A percentile compares a stretch with the other conserved stretches of the same genome.
phyloP scores from a whole-genome alignment of 2,113 vertebrate species.

The Cryptomyrus ogoouensis region DNA sequence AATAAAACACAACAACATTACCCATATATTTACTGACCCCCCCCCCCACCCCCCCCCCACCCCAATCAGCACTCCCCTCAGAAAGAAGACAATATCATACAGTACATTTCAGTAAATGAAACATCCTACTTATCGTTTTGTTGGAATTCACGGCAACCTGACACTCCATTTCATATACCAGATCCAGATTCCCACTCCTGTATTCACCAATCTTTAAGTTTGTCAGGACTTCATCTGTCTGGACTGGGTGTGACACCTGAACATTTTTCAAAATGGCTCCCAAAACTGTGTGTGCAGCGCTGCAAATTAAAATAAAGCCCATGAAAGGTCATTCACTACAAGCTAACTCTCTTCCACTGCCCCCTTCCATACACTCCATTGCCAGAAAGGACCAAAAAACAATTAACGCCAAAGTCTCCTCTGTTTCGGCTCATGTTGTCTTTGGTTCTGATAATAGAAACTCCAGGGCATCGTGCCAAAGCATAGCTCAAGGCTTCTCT shows the following conservation, averaged over 20 bases:
- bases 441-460: slow-evolving; percentile 37
- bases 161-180: not conserved
- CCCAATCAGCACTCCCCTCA: not conserved
- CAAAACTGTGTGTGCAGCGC: not conserved
- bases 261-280: not conserved
- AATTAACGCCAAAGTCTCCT: not conserved
- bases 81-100: slow-evolving; percentile 28
- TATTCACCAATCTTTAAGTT: not conserved
- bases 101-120: slow-evolving; percentile 40
- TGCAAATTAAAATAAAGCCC: not conserved
- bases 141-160: slow-evolving; percentile 12
- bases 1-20: slow-evolving; percentile 28
- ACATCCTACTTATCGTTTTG: slow-evolving; percentile 22
- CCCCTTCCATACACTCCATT: not conserved
- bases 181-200: not conserved
- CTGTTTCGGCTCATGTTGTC: not conserved
- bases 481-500: not conserved
- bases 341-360: not conserved
- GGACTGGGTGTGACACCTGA: not conserved
- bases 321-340: not conserved
- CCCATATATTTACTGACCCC: not conserved
- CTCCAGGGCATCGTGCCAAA: not conserved
- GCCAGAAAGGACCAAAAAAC: not conserved
- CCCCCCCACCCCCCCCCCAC: not conserved
- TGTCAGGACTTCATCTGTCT: not conserved